Conservation (phyloP, 2,888 invertebrate species). For the Teleogryllus oceanicus region DNA sequence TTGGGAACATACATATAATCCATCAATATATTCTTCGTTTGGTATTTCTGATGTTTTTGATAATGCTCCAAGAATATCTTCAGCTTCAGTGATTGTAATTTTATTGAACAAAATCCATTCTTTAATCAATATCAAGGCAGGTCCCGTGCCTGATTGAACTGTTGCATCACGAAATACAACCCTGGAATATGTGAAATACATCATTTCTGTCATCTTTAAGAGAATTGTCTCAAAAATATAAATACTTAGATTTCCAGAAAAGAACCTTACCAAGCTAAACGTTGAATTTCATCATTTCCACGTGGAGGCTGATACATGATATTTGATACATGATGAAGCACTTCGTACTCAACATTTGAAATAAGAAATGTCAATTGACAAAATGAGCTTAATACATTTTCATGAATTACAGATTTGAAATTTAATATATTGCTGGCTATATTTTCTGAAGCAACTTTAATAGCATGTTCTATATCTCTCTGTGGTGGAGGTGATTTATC, state of each 20-base stretch:
- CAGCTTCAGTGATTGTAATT: not conserved
- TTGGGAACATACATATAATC: not conserved
- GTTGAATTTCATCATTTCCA: not conserved
- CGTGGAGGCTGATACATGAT: not conserved
- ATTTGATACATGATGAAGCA: not conserved
- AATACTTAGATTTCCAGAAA: not conserved
- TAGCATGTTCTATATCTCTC: not conserved
- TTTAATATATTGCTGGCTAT: not conserved
- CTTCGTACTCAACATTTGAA: not conserved
- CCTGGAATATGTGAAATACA: not conserved
- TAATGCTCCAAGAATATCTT: not conserved
- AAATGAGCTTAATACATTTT: not conserved
- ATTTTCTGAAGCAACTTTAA: not conserved
- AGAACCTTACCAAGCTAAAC: not conserved
- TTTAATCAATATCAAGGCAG: not conserved
- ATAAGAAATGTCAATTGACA: not conserved
- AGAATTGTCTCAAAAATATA: no score
- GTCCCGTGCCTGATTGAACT: not conserved
- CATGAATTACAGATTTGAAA: not conserved
- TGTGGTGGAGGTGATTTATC: not conserved
- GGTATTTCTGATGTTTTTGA: not conserved
- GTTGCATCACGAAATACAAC: not conserved
- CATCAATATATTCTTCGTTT: conserved; percentile 5
- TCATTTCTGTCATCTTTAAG: not conserved
- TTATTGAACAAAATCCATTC: conserved; percentile 9